These are phyloP conservation scores for Syngnathus floridae DNA, from an alignment of 2,113 vertebrate genomes.

Conservation along the genomic window DNA sequence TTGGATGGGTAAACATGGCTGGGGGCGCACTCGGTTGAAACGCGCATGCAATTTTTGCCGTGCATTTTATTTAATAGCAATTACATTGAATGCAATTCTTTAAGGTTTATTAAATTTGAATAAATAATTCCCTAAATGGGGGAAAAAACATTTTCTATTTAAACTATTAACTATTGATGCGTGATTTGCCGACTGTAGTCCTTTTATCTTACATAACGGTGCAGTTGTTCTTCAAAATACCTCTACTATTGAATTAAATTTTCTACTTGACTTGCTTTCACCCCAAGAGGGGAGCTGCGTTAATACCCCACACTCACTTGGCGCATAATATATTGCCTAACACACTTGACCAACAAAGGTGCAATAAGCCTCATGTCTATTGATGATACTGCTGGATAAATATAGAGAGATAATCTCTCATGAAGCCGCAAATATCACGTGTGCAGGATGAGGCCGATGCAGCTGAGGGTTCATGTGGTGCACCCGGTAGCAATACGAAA, in stretches of 20 bases:
- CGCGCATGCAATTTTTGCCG: neutral
- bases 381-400: constrained; percentile 56
- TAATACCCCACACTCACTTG: constrained; percentile 40
- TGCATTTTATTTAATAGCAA: neutral
- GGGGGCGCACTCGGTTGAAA: neutral
- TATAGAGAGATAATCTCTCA: constrained; percentile 63
- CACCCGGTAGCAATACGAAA: constrained; percentile 21
- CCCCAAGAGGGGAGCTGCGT: constrained; percentile 16
- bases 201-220: neutral
- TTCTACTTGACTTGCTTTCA: constrained; percentile 36
- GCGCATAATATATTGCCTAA: constrained; percentile 12
- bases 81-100: neutral
- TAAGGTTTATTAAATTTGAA: neutral
- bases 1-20: constrained; percentile 24
- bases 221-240: constrained; percentile 1
- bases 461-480: constrained; percentile 11
- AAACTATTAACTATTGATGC: neutral
- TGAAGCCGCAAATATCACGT: constrained; percentile 52
- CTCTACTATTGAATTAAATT: constrained; percentile 23
- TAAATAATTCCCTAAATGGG: neutral
- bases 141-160: neutral
- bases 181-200: neutral
- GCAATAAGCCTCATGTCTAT: constrained; percentile 55
- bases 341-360: constrained; percentile 35
- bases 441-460: constrained; percentile 31